A percentile compares a stretch with the other conserved stretches of the same genome.
phyloP scores from a whole-genome alignment of 1,140 invertebrate species.

The Argopecten irradians region DNA sequence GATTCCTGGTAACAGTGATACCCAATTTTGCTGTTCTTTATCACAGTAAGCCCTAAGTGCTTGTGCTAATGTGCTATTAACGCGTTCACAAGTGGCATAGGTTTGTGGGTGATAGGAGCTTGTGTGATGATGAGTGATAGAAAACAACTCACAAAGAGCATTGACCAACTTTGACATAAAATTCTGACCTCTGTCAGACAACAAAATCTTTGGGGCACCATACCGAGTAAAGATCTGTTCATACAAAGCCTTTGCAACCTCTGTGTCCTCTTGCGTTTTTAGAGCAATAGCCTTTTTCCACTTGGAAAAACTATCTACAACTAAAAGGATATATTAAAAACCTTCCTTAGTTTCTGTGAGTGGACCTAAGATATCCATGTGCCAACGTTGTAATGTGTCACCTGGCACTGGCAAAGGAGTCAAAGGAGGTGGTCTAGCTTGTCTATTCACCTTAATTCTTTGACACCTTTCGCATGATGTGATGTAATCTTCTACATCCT shows the following conservation, averaged over 20 bases:
- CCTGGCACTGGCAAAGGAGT: conserved; percentile 30
- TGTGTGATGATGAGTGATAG: conserved; percentile 48
- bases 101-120: conserved; percentile 41
- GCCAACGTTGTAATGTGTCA: conserved; percentile 47
- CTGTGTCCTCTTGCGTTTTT: conserved; percentile 42
- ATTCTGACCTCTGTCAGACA: conserved; percentile 49
- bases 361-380: conserved; percentile 58
- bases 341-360: conserved; percentile 43
- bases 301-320: conserved; percentile 46
- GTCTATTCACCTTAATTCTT: conserved; percentile 28
- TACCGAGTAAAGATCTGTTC: conserved; percentile 49
- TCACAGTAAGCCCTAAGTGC: conserved; percentile 40
- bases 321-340: conserved; percentile 49
- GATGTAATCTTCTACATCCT: conserved; percentile 47
- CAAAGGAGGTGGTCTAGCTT: conserved; percentile 34
- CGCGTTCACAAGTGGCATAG: conserved; percentile 21
- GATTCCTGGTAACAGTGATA: conserved; percentile 32
- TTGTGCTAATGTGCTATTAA: conserved; percentile 29
- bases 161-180: conserved; percentile 53
- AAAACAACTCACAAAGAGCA: conserved; percentile 55
- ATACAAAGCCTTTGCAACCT: conserved; percentile 47
- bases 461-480: conserved; percentile 45
- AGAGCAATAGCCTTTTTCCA: conserved; percentile 53
- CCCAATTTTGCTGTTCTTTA: conserved; percentile 48
- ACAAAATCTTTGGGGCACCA: conserved; percentile 40